A percentile compares a stretch with the other conserved stretches of the same genome.
Conservation (phyloP, 2,113 vertebrate genomes). For the Pelusios castaneus region DNA sequence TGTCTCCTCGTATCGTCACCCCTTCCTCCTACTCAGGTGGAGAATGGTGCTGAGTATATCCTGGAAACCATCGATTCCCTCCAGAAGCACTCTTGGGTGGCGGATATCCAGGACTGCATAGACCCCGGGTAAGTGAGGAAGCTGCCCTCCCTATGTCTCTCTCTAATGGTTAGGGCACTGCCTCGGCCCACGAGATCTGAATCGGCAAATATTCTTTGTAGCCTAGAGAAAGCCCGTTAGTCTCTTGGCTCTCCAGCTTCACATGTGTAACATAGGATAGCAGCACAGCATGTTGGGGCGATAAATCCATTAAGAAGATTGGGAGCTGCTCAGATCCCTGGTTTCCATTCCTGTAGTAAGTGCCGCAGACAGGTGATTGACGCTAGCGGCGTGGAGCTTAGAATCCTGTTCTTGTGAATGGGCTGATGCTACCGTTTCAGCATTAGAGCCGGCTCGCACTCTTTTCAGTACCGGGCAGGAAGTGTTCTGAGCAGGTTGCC, state of each 20-base stretch:
- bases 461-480: too few relatives aligned
- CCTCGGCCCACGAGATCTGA: not conserved
- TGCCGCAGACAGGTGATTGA: too few relatives aligned
- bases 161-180: not conserved
- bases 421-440: too few relatives aligned
- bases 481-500: too few relatives aligned
- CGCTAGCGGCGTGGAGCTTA: too few relatives aligned
- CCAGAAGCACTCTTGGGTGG: slow-evolving; percentile 99
- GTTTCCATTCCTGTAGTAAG: too few relatives aligned
- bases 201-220: not conserved
- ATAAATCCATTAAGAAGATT: not conserved
- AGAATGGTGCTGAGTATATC: slow-evolving; percentile 95
- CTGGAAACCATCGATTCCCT: slow-evolving; percentile 97
- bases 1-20: not conserved
- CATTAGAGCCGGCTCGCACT: too few relatives aligned
- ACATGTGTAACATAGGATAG: not conserved
- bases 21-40: slow-evolving; percentile 76
- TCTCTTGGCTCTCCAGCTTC: not conserved
- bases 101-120: slow-evolving; percentile 97
- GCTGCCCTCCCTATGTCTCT: not conserved
- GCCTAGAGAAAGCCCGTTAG: not conserved
- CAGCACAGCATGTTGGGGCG: not conserved
- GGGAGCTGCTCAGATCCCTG: not conserved
- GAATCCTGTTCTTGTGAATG: too few relatives aligned
- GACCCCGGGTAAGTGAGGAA: slow-evolving; percentile 88